Evolutionary conservation across 2,888 invertebrate genomes (phyloP).

Genomic region (Amaurobius ferox): DNA sequence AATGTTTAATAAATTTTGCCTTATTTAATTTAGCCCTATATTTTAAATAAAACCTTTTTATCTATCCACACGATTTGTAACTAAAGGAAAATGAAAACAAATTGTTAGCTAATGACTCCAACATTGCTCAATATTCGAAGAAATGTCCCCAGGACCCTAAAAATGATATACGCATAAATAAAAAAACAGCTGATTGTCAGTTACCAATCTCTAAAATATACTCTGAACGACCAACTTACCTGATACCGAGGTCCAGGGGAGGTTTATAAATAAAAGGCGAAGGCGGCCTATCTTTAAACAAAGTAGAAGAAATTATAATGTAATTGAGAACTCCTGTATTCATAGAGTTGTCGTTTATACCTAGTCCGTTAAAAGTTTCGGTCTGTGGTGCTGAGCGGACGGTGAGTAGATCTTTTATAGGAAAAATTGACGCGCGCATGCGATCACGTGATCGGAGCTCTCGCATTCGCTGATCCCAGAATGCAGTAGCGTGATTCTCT

Average conservation of each 20-base stretch:
- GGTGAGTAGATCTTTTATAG: conserved; percentile 21
- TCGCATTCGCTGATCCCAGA: conserved; percentile 40
- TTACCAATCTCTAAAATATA: background rate
- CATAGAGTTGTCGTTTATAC: conserved; percentile 52
- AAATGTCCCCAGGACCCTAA: too few relatives aligned
- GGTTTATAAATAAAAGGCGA: conserved; percentile 67
- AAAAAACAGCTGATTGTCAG: background rate
- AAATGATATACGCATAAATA: background rate
- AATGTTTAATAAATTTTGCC: too few relatives aligned
- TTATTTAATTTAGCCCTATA: too few relatives aligned
- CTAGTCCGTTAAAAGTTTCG: conserved; percentile 3
- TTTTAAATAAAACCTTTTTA: too few relatives aligned
- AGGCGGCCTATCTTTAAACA: conserved; percentile 67
- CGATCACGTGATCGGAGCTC: conserved; percentile 63
- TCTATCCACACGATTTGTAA: too few relatives aligned
- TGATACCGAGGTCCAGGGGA: conserved; percentile 61
- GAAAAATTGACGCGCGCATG: conserved; percentile 7
- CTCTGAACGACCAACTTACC: conserved; percentile 2
- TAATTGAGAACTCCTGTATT: conserved; percentile 51
- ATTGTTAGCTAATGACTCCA: too few relatives aligned
- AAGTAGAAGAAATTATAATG: conserved; percentile 65
- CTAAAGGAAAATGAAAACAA: too few relatives aligned
- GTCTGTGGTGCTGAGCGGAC: conserved; percentile 26
- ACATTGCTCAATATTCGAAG: too few relatives aligned
- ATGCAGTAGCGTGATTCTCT: conserved; percentile 33